phyloP scores from a whole-genome alignment of 2,888 invertebrate genomes.

The Pharmacophagus antenor region DNA sequence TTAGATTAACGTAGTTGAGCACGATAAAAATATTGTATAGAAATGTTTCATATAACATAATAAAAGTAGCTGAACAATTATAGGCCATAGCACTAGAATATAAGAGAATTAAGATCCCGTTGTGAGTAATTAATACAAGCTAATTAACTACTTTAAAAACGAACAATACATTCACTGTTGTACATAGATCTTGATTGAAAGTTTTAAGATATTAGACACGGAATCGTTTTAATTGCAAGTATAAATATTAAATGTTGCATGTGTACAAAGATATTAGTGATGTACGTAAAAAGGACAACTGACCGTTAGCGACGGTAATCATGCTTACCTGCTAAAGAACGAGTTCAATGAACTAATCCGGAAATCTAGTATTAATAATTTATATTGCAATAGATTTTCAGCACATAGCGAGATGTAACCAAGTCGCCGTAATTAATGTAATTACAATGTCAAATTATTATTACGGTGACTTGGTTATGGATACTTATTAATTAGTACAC shows the following conservation, averaged over 20 bases:
- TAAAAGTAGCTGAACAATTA: constrained; percentile 4
- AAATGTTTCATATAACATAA: background rate
- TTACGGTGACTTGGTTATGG: constrained; percentile 8
- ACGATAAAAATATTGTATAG: background rate
- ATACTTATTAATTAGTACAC: background rate
- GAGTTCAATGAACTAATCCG: constrained; percentile 62
- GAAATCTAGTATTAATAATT: constrained; percentile 68
- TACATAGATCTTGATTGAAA: background rate
- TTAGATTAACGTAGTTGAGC: background rate
- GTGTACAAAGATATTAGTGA: background rate
- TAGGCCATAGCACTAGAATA: background rate
- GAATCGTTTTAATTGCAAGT: no score
- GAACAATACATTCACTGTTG: background rate
- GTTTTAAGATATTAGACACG: background rate
- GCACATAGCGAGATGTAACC: constrained; percentile 45
- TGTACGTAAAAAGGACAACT: constrained; percentile 36
- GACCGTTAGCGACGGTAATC: constrained; percentile 40
- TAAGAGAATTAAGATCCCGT: constrained; percentile 1
- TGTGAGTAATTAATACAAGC: background rate
- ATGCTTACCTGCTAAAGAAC: constrained; percentile 39
- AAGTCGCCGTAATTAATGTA: constrained; percentile 30
- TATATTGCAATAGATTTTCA: constrained; percentile 56
- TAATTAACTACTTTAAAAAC: background rate
- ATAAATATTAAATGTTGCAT: no score
- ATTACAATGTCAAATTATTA: constrained; percentile 27